Percentiles rank a stretch among this genome's conserved stretches.
phyloP scores from a whole-genome alignment of 2,888 invertebrate genomes.

The Mythimna pallens region DNA sequence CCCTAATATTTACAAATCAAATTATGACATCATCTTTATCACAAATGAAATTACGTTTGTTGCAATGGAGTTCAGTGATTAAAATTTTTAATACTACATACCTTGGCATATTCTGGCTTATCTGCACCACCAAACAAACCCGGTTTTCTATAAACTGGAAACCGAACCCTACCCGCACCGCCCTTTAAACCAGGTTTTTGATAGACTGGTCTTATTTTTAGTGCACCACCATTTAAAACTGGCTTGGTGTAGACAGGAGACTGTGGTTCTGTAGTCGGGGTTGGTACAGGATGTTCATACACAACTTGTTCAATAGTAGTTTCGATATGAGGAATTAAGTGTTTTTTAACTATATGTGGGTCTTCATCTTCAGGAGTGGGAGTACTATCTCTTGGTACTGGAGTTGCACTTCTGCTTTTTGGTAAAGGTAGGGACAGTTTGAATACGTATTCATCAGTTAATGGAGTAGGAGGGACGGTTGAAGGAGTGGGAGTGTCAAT shows the following conservation, averaged over 20 bases:
- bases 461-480: conserved; percentile 80
- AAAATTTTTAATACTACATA: conserved; percentile 54
- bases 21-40: background rate
- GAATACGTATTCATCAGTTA: conserved; percentile 86
- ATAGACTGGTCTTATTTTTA: conserved; percentile 66
- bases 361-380: conserved; percentile 77
- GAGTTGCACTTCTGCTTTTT: conserved; percentile 73
- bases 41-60: background rate
- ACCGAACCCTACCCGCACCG: conserved; percentile 50
- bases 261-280: conserved; percentile 72
- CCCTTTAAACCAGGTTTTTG: conserved; percentile 72
- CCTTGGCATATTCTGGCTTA: conserved; percentile 68
- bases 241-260: conserved; percentile 77
- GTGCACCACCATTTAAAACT: conserved; percentile 72
- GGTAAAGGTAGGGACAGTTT: conserved; percentile 80
- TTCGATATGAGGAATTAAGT: conserved; percentile 82
- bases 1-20: background rate
- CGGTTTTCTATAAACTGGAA: conserved; percentile 70
- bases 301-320: conserved; percentile 77
- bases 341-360: conserved; percentile 81
- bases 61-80: conserved; percentile 6
- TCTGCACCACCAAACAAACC: conserved; percentile 69
- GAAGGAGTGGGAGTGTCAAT: conserved; percentile 77
- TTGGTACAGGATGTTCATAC: conserved; percentile 81
- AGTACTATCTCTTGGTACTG: conserved; percentile 70